These are phyloP conservation scores for Stratiolaelaps scimitus DNA, from an alignment of 1,140 invertebrate species.

Conservation along the genomic window DNA sequence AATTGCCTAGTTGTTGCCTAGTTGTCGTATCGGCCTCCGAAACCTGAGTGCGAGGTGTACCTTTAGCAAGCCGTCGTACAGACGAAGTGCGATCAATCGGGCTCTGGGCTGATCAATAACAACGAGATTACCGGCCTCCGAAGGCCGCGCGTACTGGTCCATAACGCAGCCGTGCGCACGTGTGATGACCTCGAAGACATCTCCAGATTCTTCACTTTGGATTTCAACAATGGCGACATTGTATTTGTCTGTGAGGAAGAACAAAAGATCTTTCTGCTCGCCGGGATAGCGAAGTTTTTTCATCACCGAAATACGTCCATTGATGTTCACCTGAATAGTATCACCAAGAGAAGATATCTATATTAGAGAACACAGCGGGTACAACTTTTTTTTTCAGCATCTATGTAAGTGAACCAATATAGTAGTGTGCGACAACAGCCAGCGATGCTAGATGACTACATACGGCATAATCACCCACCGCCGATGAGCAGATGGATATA, in stretches of 20 bases:
- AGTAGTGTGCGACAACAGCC: no score
- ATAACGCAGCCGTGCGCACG: slow-evolving; percentile 91
- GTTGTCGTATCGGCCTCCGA: no score
- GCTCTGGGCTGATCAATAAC: slow-evolving; percentile 84
- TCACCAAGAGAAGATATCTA: background rate
- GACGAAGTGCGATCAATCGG: slow-evolving; percentile 76
- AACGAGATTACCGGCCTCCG: slow-evolving; percentile 47
- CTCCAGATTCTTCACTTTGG: slow-evolving; percentile 51
- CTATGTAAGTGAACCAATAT: no score
- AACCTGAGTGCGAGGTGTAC: slow-evolving; percentile 51
- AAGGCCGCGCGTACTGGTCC: slow-evolving; percentile 44
- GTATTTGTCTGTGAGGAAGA: slow-evolving; percentile 80
- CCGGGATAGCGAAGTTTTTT: slow-evolving; percentile 77
- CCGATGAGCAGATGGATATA: no score
- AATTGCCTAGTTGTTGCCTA: no score
- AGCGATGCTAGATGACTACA: no score
- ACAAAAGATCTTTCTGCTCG: slow-evolving; percentile 83
- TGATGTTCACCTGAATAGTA: slow-evolving; percentile 38
- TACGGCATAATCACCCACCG: no score
- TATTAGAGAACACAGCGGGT: no score
- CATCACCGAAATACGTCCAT: slow-evolving; percentile 89
- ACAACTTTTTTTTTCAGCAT: no score
- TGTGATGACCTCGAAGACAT: slow-evolving; percentile 79
- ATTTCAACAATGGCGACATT: slow-evolving; percentile 93
- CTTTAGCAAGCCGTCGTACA: slow-evolving; percentile 96